A percentile compares a stretch with the other conserved stretches of the same genome.
Evolutionary conservation across 92 coral and sea anemone genomes (phyloP).

Genomic region (Epizoanthus ramosus): DNA sequence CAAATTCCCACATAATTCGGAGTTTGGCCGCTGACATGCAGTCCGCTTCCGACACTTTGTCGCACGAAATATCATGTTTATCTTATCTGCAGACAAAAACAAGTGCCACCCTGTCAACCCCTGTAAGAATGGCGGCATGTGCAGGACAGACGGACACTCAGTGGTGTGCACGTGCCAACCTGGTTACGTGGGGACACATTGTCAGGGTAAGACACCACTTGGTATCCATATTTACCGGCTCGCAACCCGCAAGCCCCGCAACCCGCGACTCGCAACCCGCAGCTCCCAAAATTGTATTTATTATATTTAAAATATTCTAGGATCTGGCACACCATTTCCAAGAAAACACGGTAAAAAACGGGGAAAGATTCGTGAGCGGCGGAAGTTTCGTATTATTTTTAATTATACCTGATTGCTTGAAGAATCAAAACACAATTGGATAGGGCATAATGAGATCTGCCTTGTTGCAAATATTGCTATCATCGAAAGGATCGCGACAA

Average conservation of each 20-base stretch:
- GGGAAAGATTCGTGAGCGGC: not conserved
- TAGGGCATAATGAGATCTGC: not conserved
- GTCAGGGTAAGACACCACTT: slow-evolving; percentile 77
- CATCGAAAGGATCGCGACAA: too few species aligned
- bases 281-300: not conserved
- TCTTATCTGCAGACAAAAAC: slow-evolving; percentile 60
- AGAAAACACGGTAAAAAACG: not conserved
- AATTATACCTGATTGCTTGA: not conserved
- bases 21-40: not conserved
- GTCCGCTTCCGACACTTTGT: too few species aligned
- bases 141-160: slow-evolving; percentile 87
- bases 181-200: slow-evolving; percentile 95
- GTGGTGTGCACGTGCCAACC: slow-evolving; percentile 89
- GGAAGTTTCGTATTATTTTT: not conserved
- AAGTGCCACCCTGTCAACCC: slow-evolving; percentile 88
- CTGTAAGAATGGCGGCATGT: slow-evolving; percentile 91
- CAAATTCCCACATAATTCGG: not conserved
- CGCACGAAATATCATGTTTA: too few species aligned
- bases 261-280: too few species aligned
- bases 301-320: not conserved
- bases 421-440: too few species aligned
- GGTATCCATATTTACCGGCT: too few species aligned
- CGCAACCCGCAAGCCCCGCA: too few species aligned
- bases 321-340: too few species aligned
- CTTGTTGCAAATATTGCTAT: too few species aligned